Conservation (phyloP, 2,113 vertebrate genomes). For the Marmota flaviventris region DNA sequence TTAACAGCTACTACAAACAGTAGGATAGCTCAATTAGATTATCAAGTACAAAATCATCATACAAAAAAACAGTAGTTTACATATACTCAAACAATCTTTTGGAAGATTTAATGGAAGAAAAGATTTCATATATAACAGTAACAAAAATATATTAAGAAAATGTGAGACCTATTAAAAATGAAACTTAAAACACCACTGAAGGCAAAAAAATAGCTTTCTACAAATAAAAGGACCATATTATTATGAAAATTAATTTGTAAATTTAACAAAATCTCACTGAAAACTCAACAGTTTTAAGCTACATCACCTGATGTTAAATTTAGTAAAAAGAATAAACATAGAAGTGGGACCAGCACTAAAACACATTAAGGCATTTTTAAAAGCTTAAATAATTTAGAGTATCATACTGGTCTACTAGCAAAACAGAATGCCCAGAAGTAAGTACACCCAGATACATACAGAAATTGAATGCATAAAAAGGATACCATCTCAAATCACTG, state of each 20-base stretch:
- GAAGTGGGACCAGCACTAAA: background rate
- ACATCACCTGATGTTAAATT: background rate
- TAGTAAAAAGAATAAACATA: background rate
- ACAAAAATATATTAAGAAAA: background rate
- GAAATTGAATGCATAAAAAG: background rate
- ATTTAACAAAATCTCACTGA: background rate
- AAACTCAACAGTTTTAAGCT: background rate
- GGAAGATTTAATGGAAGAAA: background rate
- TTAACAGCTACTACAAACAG: background rate
- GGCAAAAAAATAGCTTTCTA: background rate
- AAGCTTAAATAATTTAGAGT: background rate
- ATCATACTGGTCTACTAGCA: background rate
- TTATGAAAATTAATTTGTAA: background rate
- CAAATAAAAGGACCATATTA: background rate
- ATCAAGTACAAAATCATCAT: background rate
- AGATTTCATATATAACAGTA: background rate
- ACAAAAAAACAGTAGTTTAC: background rate
- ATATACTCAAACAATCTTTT: background rate
- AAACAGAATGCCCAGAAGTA: conserved; percentile 2
- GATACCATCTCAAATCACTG: background rate
- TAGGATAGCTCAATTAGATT: background rate
- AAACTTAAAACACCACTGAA: background rate
- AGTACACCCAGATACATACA: background rate
- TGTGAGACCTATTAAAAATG: background rate
- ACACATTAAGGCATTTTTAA: background rate